These are phyloP conservation scores for Tetragonula clypearis DNA, from an alignment of 1,140 invertebrate genomes.

Conservation along the genomic window DNA sequence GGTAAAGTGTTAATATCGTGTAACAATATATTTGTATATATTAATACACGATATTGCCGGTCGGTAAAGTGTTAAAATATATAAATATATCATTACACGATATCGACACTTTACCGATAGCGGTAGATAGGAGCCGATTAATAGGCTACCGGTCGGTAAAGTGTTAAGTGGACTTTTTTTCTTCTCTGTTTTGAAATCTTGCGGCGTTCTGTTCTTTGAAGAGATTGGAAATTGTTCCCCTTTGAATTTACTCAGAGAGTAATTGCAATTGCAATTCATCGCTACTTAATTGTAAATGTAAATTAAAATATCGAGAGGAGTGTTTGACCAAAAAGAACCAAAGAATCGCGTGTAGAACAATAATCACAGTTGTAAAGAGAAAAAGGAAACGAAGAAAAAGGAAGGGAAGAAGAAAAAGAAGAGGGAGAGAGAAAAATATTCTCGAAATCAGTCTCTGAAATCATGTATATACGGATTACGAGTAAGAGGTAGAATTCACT, in stretches of 20 bases:
- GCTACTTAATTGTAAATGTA: conserved; percentile 26
- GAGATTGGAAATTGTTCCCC: neutral
- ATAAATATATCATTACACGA: no score
- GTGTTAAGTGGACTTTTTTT: no score
- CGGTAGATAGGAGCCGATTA: no score
- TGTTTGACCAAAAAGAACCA: conserved; percentile 52
- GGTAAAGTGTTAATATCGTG: no score
- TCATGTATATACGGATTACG: neutral
- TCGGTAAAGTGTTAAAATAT: no score
- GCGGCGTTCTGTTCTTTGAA: neutral
- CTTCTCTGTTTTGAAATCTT: no score
- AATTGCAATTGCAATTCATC: conserved; percentile 23
- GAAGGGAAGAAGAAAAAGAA: no score
- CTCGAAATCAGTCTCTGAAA: conserved; percentile 6
- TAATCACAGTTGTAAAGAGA: conserved; percentile 36
- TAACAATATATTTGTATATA: no score
- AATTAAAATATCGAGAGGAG: neutral
- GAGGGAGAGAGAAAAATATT: neutral
- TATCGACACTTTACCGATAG: no score
- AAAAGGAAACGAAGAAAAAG: neutral
- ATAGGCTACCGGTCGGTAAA: no score
- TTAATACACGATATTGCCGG: no score
- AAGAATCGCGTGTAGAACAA: conserved; percentile 42
- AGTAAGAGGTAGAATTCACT: no score
- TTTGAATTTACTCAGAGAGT: neutral